Conservation (phyloP, 2,888 invertebrate genomes). For the Ennomos quercinarius region DNA sequence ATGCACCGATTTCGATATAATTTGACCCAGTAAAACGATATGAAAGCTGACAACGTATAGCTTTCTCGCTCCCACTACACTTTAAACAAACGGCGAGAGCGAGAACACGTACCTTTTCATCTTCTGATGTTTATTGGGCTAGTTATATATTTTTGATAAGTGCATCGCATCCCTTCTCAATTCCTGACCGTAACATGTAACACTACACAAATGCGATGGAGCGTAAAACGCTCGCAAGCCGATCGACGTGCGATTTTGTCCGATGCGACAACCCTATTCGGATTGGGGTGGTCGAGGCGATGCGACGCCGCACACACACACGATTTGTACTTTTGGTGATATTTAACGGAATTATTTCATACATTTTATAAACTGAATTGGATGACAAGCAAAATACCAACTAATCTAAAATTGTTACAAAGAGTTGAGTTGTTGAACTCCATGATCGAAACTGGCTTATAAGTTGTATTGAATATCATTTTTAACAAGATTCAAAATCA, state of each 20-base stretch:
- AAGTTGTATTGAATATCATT: no score
- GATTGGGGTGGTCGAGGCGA: conserved; percentile 16
- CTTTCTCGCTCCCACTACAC: no score
- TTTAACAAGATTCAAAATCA: no score
- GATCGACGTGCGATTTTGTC: conserved; percentile 13
- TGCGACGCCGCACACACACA: conserved; percentile 13
- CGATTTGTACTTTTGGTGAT: conserved; percentile 27
- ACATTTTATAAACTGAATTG: no score
- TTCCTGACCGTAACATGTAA: conserved; percentile 2
- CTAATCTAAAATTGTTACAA: no score
- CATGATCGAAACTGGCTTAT: no score
- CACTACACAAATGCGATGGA: conserved; percentile 18
- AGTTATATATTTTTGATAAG: background rate
- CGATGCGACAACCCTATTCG: conserved; percentile 9
- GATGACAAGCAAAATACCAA: no score
- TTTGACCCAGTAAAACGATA: no score
- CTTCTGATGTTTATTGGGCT: no score
- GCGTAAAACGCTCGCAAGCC: conserved; percentile 18
- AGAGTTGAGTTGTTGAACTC: no score
- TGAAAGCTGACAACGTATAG: no score
- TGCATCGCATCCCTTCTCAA: conserved; percentile 3
- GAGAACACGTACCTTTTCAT: background rate
- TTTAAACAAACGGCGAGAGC: background rate
- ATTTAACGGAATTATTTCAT: background rate
- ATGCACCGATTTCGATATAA: conserved; percentile 6